Evolutionary conservation across 1,140 invertebrate species (phyloP).

Genomic region (Macrobrachium rosenbergii): DNA sequence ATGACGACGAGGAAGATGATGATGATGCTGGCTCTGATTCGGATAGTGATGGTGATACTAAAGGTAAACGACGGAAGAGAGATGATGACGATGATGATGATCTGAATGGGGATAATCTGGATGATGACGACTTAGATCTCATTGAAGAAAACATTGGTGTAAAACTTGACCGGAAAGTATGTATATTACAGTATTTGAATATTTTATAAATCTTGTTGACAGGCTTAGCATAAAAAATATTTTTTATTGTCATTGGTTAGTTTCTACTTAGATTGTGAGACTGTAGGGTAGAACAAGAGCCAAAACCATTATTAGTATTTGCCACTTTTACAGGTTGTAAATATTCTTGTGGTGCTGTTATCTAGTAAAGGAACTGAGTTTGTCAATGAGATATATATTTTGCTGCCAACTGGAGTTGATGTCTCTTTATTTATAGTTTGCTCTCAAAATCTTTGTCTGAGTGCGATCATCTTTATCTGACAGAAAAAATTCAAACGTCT

Average conservation of each 20-base stretch:
- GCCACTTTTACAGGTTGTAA: no score
- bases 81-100: conserved; percentile 62
- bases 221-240: neutral
- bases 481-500: conserved; percentile 66
- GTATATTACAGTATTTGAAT: neutral
- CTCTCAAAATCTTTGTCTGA: no score
- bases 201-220: neutral
- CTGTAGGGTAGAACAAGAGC: no score
- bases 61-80: conserved; percentile 33
- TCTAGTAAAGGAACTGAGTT: no score
- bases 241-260: no score
- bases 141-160: conserved; percentile 98
- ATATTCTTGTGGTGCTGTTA: no score
- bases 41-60: conserved; percentile 58
- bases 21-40: conserved; percentile 53
- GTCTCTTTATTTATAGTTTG: no score
- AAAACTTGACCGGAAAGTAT: conserved; percentile 80
- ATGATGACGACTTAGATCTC: conserved; percentile 77
- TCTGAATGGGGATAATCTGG: conserved; percentile 65
- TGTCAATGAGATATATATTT: no score
- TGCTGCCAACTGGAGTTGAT: no score
- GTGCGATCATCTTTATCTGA: neutral
- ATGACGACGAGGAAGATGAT: conserved; percentile 61
- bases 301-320: no score
- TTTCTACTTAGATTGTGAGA: no score